Base-by-base conservation (phyloP, 2,797 vertebrate species). In the Cheirogaleus major region DNA sequence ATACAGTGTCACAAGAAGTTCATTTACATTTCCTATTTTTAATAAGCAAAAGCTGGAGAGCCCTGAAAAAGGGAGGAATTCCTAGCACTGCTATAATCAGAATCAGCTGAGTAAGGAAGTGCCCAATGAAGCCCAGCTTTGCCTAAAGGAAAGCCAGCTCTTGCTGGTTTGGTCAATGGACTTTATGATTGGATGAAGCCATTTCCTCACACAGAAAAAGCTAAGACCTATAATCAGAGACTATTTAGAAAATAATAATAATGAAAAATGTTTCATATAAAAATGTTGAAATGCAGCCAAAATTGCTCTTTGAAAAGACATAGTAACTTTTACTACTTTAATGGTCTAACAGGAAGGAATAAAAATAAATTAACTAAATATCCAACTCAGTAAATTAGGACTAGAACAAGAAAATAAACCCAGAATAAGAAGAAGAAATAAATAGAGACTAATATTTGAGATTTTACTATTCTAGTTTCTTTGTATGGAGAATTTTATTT, bases 221-320 rank as follows among this genome's bases (percentile, higher is more conserved):
- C 76, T 85, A 94, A 94, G 96, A 89, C 69, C 35, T 94, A 87
- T 96, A 94, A 95, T 96, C 89, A 94, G 59, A 90, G 69, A 92
- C 86, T 94, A 89, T 96, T 97, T 88, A 94, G 52, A 93, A 94
- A 95, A 83, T 86, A 92, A 92, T 61, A 97, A 95, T 85, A 95
- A 96, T 93, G 45, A 96, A 65, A 95, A 95, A 70, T 95, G 50
- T 81, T 95, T 87, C 69, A 76, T 63, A 85, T 91, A 79, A 96
- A 97, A 96, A 75, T 83, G 45, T 89, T 92, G 88, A 93, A 41
- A 96, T 78, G 20, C 43, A 22, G 43, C 85, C 93, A 97, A 95
- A 97, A 92, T 91, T 83, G 70, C 22, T 86, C 67, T 85, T 12
- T 25, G 4, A 61, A 87, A 86, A 72, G 41, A 93, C 93, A n/a